Conservation (phyloP, 2,113 vertebrate species). For the Kryptolebias marmoratus region DNA sequence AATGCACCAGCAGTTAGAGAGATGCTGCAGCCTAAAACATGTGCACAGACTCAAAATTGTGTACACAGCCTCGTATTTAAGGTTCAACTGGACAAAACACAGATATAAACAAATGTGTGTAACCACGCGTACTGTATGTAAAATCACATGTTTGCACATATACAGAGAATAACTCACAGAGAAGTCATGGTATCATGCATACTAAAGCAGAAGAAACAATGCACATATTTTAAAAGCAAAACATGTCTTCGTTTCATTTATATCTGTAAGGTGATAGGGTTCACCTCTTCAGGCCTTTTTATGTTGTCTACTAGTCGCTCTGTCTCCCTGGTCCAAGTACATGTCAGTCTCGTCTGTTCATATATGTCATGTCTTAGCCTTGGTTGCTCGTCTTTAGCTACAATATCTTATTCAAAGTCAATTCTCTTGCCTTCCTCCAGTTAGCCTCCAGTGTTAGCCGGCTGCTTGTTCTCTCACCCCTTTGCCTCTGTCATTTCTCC, state of each 20-base stretch:
- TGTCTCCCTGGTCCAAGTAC: conserved; percentile 14
- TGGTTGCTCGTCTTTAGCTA: conserved; percentile 59
- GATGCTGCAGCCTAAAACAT: conserved; percentile 45
- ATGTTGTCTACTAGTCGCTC: conserved; percentile 6
- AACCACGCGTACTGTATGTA: background rate
- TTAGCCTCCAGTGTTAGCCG: conserved; percentile 71
- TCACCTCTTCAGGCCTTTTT: background rate
- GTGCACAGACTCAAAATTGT: conserved; percentile 2
- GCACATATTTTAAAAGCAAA: conserved; percentile 8
- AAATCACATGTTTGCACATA: background rate
- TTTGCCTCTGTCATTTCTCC: conserved; percentile 35
- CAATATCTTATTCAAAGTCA: conserved; percentile 72
- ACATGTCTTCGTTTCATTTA: background rate
- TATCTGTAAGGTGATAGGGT: background rate
- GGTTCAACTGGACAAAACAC: conserved; percentile 21
- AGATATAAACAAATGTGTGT: conserved; percentile 25
- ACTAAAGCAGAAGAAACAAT: background rate
- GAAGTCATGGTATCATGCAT: background rate
- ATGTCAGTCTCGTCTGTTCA: conserved; percentile 27
- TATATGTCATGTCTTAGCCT: conserved; percentile 35
- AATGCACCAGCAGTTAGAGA: conserved; percentile 79
- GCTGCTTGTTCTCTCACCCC: conserved; percentile 47
- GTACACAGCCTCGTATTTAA: background rate
- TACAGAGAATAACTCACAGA: background rate
- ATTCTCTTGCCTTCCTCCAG: conserved; percentile 59